Conservation (phyloP, 2,888 invertebrate genomes). For the Trisateles emortualis region DNA sequence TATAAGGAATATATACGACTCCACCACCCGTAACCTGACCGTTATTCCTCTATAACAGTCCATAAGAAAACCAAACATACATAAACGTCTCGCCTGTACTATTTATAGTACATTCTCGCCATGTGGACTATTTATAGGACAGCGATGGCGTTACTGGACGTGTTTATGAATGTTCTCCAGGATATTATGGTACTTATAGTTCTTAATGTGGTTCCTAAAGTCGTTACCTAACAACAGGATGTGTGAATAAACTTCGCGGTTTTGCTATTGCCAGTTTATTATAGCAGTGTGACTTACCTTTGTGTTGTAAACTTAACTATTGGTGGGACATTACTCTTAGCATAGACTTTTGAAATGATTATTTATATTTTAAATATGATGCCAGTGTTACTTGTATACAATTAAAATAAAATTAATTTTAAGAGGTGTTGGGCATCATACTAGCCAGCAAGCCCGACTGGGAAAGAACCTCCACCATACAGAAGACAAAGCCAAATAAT, state of each 20-base stretch:
- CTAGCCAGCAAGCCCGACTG: too few relatives aligned
- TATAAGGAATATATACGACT: neutral
- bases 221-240: conserved; percentile 6
- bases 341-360: too few relatives aligned
- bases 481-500: too few relatives aligned
- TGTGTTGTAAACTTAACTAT: too few relatives aligned
- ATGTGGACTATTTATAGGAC: conserved; percentile 27
- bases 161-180: conserved; percentile 34
- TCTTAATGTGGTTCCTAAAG: conserved; percentile 9
- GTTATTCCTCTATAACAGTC: conserved; percentile 10
- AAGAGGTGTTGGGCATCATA: too few relatives aligned
- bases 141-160: conserved; percentile 15
- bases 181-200: conserved; percentile 20
- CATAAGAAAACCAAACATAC: conserved; percentile 26
- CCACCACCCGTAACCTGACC: neutral
- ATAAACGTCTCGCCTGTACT: conserved; percentile 8
- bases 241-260: conserved; percentile 2
- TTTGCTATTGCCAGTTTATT: conserved; percentile 1
- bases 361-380: too few relatives aligned
- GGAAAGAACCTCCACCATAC: too few relatives aligned
- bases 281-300: conserved; percentile 5
- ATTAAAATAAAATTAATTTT: too few relatives aligned
- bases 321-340: too few relatives aligned
- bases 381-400: too few relatives aligned
- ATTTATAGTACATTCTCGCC: neutral